These are phyloP conservation scores for Vidua chalybeata DNA, from an alignment of 2,113 vertebrate species.

Conservation along the genomic window DNA sequence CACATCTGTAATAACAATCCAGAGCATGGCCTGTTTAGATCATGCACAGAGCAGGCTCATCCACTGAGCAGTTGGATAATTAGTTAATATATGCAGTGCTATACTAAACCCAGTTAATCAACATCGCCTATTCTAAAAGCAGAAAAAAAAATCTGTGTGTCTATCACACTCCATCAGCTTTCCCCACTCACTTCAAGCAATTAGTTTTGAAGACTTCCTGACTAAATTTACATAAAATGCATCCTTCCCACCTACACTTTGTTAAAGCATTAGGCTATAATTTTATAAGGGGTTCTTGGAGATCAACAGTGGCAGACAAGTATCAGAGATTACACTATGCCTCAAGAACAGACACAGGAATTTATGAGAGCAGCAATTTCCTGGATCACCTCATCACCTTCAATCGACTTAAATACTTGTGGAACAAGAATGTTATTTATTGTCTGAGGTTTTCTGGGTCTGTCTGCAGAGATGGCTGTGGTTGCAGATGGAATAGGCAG, in stretches of 20 bases:
- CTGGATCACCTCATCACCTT: neutral
- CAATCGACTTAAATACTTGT: neutral
- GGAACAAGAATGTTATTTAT: neutral
- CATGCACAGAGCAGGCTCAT: neutral
- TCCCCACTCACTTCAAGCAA: slow-evolving; percentile 16
- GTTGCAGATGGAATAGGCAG: neutral
- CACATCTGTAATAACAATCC: neutral
- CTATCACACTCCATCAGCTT: slow-evolving; percentile 43
- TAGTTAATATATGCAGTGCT: slow-evolving; percentile 28
- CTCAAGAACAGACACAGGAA: neutral
- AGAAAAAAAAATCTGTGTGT: neutral
- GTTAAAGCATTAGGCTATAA: neutral
- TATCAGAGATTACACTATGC: neutral
- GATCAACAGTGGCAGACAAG: neutral
- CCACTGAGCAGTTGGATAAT: neutral
- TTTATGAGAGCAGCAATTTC: neutral
- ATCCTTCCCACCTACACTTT: neutral
- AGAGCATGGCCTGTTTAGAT: neutral
- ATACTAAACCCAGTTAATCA: slow-evolving; percentile 33
- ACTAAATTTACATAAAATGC: slow-evolving; percentile 39
- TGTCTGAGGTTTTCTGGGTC: neutral
- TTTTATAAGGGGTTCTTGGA: neutral
- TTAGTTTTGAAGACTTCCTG: slow-evolving; percentile 30
- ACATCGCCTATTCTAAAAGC: neutral
- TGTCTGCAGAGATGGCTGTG: neutral